These are phyloP conservation scores for Tenrec ecaudatus DNA, from an alignment of 2,113 vertebrate genomes.

Conservation along the genomic window DNA sequence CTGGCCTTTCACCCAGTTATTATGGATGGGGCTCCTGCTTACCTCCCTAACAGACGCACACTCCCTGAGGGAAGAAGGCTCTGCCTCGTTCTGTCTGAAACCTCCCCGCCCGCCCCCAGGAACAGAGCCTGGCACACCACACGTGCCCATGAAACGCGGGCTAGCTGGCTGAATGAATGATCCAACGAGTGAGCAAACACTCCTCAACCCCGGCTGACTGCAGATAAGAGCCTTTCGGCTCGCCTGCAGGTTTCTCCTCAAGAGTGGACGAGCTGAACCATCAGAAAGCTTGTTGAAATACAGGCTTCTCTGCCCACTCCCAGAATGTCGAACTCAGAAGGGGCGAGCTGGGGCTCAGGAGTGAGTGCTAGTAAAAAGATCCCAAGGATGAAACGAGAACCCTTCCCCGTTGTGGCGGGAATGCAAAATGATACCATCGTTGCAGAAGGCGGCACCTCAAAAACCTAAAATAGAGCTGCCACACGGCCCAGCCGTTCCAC, in stretches of 20 bases:
- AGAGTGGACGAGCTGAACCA: background rate
- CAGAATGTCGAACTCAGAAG: slow-evolving; percentile 2
- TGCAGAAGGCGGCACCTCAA: background rate
- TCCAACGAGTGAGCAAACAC: background rate
- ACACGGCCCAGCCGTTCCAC: background rate
- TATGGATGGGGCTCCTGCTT: background rate
- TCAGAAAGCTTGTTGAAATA: slow-evolving; percentile 19
- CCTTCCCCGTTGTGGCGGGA: background rate
- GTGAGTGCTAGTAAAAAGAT: slow-evolving; percentile 76
- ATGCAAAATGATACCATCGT: background rate
- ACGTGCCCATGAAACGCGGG: background rate
- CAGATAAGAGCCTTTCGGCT: background rate
- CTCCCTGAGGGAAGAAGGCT: background rate
- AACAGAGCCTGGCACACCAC: too few species aligned
- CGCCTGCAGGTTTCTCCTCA: background rate
- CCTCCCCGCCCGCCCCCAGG: too few species aligned
- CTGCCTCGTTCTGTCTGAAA: background rate
- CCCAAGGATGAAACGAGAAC: slow-evolving; percentile 53
- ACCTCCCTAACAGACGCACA: background rate
- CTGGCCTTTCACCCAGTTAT: too few species aligned
- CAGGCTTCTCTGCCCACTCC: slow-evolving; percentile 41
- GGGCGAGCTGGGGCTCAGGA: slow-evolving; percentile 62
- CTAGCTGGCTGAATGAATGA: background rate
- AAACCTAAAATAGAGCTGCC: background rate
- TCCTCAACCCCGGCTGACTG: background rate